Evolutionary conservation across 2,888 invertebrate species (phyloP).

Genomic region (Cantharis rufa): DNA sequence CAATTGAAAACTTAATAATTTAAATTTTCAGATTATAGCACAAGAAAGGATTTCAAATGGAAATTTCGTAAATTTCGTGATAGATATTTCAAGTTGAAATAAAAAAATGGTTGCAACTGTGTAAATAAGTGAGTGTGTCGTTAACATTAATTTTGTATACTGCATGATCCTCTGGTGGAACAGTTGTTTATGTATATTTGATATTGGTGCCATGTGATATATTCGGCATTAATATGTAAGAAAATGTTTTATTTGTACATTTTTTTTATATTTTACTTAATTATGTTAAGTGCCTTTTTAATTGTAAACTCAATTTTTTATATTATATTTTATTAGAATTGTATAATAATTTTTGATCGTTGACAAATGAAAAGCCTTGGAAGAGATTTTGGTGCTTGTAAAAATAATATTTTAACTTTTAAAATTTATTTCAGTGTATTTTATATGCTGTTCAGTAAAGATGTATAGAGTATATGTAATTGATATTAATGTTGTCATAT

Average conservation of each 20-base stretch:
- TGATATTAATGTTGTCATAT: slow-evolving; percentile 41
- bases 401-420: slow-evolving; percentile 23
- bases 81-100: slow-evolving; percentile 21
- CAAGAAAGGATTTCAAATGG: slow-evolving; percentile 9
- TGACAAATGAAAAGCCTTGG: slow-evolving; percentile 35
- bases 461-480: slow-evolving; percentile 32
- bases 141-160: slow-evolving; percentile 21
- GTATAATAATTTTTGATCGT: slow-evolving; percentile 27
- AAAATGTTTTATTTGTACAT: slow-evolving; percentile 41
- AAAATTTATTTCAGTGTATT: slow-evolving; percentile 25
- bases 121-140: slow-evolving; percentile 20
- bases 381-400: slow-evolving; percentile 37
- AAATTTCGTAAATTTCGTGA: slow-evolving; percentile 19
- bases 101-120: slow-evolving; percentile 13
- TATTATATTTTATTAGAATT: slow-evolving; percentile 32
- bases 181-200: slow-evolving; percentile 28
- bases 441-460: slow-evolving; percentile 33
- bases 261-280: slow-evolving; percentile 35
- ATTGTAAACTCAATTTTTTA: slow-evolving; percentile 35
- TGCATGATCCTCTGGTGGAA: slow-evolving; percentile 11
- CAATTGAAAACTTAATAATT: neutral
- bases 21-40: slow-evolving; percentile 15
- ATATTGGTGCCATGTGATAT: slow-evolving; percentile 50
- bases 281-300: slow-evolving; percentile 46
- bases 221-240: slow-evolving; percentile 46